These are phyloP conservation scores for Antheraea mylitta DNA, from an alignment of 1,140 invertebrate species.

Conservation along the genomic window DNA sequence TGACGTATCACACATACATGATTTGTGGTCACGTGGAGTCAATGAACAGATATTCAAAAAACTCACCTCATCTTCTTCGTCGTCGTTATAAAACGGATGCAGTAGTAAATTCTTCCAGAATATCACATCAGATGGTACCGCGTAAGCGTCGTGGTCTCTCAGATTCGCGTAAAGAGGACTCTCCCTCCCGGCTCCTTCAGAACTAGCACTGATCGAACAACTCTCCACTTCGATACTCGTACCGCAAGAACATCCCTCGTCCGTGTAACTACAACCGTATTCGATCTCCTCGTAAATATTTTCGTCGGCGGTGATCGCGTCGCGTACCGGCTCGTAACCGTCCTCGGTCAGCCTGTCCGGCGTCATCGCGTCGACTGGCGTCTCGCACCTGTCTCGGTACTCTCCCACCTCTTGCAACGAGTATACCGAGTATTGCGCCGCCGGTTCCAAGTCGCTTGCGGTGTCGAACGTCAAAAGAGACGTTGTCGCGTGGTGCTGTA, in stretches of 20 bases:
- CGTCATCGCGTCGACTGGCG: slow-evolving; percentile 61
- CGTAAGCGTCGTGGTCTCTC: slow-evolving; percentile 63
- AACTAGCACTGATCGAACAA: slow-evolving; percentile 66
- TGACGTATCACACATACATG: too few species aligned
- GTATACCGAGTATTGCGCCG: slow-evolving; percentile 53
- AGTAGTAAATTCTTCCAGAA: slow-evolving; percentile 71
- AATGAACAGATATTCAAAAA: not conserved
- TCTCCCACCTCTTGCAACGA: slow-evolving; percentile 58
- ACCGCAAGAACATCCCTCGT: slow-evolving; percentile 66
- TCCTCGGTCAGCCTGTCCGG: slow-evolving; percentile 61
- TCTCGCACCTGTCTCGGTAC: slow-evolving; percentile 45
- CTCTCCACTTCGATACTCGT: slow-evolving; percentile 69
- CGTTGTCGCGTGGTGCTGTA: slow-evolving; percentile 54
- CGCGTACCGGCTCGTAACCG: slow-evolving; percentile 67
- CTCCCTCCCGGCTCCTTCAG: slow-evolving; percentile 64
- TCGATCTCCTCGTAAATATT: slow-evolving; percentile 74
- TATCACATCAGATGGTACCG: slow-evolving; percentile 64
- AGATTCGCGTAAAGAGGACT: slow-evolving; percentile 73
- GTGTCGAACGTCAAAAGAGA: slow-evolving; percentile 64
- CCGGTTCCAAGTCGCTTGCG: slow-evolving; percentile 53
- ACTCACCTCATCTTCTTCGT: slow-evolving; percentile 77
- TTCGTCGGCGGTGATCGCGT: slow-evolving; percentile 62
- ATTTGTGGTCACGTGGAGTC: too few species aligned
- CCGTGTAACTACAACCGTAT: slow-evolving; percentile 61
- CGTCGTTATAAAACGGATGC: slow-evolving; percentile 73